Evolutionary conservation across 2,797 vertebrate species (phyloP), one percentile per base, ranked within the genome.

Genomic region (Anguilla marmorata): DNA sequence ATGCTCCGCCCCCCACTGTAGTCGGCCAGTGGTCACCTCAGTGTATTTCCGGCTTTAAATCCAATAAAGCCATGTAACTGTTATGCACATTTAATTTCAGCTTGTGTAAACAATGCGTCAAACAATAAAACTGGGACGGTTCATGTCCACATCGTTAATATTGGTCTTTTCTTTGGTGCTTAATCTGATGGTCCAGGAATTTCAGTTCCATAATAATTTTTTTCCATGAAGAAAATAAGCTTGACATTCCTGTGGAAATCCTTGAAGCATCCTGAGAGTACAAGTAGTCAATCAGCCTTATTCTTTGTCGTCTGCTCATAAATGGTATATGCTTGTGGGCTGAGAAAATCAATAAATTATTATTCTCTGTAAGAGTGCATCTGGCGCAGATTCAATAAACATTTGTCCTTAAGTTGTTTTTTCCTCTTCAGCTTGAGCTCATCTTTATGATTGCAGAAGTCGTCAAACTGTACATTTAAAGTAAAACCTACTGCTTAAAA

Each of bases 341-440:
- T 72, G n/a, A 72, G 69, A 11, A 72, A 72, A 72, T 72, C 69
- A 72, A 72, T 72, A 72, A 72, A 72, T 72, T 27, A 12, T 30
- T 27, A 11, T 69, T 69, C 24, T 69, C 24, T 69, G 63, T n/a
- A 69, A 72, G 69, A 72, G 33, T 30, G 69, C 14, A 58, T 72
- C n/a, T 69, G 63, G 63, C 11, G 12, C 12, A 27, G 30, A 30
- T 74, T 74, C 69, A 74, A 72, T 72, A n/a, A 72, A 72, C 66
- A 72, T 72, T 72, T 72, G 8, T 27, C 66, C 11, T 27, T 72
- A 27, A 72, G 19, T 63, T 63, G 60, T n/a, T 69, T 69, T 52
- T 9, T 27, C 56, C 16, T 27, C 63, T 27, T 69, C 63, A 66
- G n/a, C 5, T 27, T 24, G 63, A 7, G 63, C 8, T 27, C n/a